A percentile compares a stretch with the other conserved stretches of the same genome.
Conservation (phyloP, 2,797 vertebrate genomes). For the Liasis olivaceus region DNA sequence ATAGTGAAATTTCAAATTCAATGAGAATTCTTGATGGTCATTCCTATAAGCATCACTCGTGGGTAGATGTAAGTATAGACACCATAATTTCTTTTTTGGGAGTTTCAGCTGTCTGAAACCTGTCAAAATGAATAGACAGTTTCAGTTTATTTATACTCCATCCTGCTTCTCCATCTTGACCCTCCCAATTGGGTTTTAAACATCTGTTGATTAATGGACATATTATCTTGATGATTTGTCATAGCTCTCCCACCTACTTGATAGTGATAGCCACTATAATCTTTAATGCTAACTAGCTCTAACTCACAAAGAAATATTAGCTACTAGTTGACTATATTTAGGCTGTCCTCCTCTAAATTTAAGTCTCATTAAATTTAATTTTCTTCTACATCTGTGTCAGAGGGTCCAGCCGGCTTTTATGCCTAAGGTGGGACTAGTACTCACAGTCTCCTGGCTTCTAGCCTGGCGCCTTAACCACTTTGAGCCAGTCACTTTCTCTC, state of each 20-base stretch:
- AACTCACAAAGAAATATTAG: background rate
- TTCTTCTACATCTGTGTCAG: background rate
- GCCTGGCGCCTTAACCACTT: no score
- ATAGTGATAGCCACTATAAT: background rate
- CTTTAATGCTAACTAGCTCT: background rate
- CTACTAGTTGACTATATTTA: background rate
- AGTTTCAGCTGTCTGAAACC: background rate
- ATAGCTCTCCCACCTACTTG: background rate
- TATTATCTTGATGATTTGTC: background rate
- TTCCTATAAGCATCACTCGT: background rate
- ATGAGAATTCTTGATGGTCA: background rate
- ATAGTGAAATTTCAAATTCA: background rate
- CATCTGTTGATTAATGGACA: background rate
- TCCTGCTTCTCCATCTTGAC: no score
- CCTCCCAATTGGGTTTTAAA: background rate
- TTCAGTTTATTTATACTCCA: background rate
- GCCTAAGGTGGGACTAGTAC: no score
- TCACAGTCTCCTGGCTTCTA: no score
- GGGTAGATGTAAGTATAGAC: background rate
- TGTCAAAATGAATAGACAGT: background rate
- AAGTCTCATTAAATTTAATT: background rate
- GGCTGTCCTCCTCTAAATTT: background rate
- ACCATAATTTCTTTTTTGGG: background rate
- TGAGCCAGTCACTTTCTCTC: no score
- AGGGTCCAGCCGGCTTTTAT: background rate